These are phyloP conservation scores for Agrilus planipennis DNA, from an alignment of 1,140 invertebrate genomes.

Conservation along the genomic window DNA sequence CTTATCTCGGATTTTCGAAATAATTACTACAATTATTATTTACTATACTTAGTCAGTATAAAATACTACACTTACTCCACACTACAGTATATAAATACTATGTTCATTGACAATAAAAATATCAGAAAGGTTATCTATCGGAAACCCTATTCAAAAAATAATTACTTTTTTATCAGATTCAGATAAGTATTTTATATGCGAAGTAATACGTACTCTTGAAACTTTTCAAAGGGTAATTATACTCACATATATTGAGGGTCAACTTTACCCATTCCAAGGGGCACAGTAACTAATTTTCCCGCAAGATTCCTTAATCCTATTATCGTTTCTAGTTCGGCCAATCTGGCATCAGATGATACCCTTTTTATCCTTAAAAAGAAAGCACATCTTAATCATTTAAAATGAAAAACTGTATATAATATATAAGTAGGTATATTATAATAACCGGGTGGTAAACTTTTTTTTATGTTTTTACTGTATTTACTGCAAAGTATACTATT, in stretches of 20 bases:
- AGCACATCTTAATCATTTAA: too few species aligned
- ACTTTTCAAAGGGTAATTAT: background rate
- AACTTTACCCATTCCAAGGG: slow-evolving; percentile 41
- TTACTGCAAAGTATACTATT: too few species aligned
- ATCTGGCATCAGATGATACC: slow-evolving; percentile 47
- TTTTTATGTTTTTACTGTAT: too few species aligned
- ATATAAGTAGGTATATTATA: too few species aligned
- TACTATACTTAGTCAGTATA: too few species aligned
- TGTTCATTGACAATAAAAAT: too few species aligned
- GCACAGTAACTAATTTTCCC: slow-evolving; percentile 39
- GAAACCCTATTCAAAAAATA: background rate
- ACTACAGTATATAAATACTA: too few species aligned
- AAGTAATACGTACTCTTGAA: background rate
- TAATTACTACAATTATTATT: too few species aligned
- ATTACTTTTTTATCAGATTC: background rate
- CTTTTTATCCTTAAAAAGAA: slow-evolving; percentile 42
- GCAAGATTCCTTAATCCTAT: slow-evolving; percentile 41
- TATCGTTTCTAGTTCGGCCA: slow-evolving; percentile 51
- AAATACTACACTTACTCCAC: too few species aligned
- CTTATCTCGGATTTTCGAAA: too few species aligned
- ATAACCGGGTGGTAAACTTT: too few species aligned
- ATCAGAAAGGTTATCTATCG: slow-evolving; percentile 1
- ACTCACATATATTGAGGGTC: slow-evolving; percentile 46
- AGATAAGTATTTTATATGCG: background rate
- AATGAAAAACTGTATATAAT: too few species aligned